phyloP scores from a whole-genome alignment of 2,797 vertebrate species.

The Clangula hyemalis region DNA sequence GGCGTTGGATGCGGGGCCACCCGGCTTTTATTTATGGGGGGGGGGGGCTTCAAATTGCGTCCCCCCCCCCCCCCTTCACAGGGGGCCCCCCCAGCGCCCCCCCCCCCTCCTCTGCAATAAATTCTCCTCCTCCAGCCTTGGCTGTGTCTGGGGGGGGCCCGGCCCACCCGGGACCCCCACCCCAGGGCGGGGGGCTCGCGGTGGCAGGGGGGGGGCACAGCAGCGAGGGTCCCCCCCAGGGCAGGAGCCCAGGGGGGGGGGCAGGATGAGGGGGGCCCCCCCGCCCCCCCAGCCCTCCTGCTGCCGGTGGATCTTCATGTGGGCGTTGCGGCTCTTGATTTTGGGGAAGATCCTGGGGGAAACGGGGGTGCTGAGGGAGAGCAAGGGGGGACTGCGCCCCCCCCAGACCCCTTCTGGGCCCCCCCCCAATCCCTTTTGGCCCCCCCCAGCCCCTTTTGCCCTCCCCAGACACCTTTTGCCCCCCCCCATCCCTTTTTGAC shows the following conservation, averaged over 20 bases:
- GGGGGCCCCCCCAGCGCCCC: background rate
- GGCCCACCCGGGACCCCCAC: too few relatives aligned
- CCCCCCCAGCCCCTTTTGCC: background rate
- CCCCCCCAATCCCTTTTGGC: background rate
- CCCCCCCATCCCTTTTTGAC: too few relatives aligned
- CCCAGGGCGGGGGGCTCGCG: too few relatives aligned
- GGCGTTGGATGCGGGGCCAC: background rate
- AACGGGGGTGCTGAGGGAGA: too few relatives aligned
- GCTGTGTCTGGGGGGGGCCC: background rate
- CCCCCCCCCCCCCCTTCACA: background rate
- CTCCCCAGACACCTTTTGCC: too few relatives aligned
- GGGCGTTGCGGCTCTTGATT: conserved; percentile 50
- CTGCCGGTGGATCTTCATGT: conserved; percentile 65
- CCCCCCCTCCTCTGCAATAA: background rate
- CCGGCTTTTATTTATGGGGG: background rate
- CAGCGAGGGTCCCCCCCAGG: background rate
- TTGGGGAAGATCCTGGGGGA: conserved; percentile 31
- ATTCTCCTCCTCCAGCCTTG: background rate
- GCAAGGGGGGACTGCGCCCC: too few relatives aligned
- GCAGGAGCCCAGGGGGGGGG: background rate
- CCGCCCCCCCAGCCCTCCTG: conserved; percentile 36
- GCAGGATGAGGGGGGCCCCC: background rate
- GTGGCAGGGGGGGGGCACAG: too few relatives aligned
- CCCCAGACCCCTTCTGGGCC: too few relatives aligned
- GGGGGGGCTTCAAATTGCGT: too few relatives aligned